Evolutionary conservation across 1,140 invertebrate species (phyloP).

Genomic region (Procambarus virginalis): DNA sequence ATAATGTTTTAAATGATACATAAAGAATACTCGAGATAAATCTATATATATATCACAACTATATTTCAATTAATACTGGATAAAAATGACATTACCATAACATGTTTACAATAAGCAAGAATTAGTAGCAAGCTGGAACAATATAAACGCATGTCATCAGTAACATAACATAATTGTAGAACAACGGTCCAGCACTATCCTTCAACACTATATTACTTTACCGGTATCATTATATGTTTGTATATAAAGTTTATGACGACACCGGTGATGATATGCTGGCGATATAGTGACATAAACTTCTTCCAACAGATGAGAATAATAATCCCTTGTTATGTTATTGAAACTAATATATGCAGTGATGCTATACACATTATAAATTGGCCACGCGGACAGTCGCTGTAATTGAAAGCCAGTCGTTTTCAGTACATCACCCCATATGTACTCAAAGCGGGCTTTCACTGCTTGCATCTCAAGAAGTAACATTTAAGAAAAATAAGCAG

Average conservation of each 20-base stretch:
- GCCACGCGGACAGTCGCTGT: background rate
- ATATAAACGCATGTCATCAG: background rate
- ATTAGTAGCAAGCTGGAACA: background rate
- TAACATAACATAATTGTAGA: background rate
- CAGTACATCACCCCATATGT: conserved; percentile 49
- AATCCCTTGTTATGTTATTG: background rate
- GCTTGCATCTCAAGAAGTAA: background rate
- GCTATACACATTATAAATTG: background rate
- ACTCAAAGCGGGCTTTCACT: conserved; percentile 47
- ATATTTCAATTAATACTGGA: background rate
- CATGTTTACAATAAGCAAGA: background rate
- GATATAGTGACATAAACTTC: no score
- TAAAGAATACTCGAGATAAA: background rate
- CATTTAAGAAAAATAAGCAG: no score
- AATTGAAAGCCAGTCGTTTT: conserved; percentile 21
- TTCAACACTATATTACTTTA: no score
- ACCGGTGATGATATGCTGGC: background rate
- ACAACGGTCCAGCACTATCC: no score
- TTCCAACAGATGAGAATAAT: background rate
- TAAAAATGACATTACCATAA: background rate
- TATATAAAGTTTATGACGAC: no score
- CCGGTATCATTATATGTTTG: background rate
- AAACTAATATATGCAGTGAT: background rate
- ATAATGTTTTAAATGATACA: conserved; percentile 7
- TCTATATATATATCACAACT: background rate